These are phyloP conservation scores for Macquaria australasica DNA, from an alignment of 2,113 vertebrate genomes.

Conservation along the genomic window DNA sequence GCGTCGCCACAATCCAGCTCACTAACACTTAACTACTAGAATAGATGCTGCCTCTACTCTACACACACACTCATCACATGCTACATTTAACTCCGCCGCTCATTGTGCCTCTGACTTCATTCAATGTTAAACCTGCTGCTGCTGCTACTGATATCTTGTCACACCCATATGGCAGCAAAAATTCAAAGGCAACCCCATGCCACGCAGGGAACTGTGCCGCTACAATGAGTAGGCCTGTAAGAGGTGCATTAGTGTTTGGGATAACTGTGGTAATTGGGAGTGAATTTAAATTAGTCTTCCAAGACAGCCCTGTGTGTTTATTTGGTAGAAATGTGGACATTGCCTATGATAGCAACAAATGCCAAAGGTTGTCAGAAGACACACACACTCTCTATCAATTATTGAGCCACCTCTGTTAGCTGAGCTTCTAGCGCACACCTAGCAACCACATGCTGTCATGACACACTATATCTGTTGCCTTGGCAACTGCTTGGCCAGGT, in stretches of 20 bases:
- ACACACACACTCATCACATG: conserved; percentile 35
- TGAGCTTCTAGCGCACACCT: conserved; percentile 71
- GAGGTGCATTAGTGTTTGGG: conserved; percentile 11
- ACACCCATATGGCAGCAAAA: conserved; percentile 16
- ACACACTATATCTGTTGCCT: conserved; percentile 73
- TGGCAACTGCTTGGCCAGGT: conserved; percentile 69
- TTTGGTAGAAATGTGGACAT: not conserved
- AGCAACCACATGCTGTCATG: conserved; percentile 79
- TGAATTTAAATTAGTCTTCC: conserved; percentile 51
- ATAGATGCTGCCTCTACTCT: not conserved
- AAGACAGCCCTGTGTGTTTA: not conserved
- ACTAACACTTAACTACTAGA: not conserved
- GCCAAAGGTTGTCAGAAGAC: conserved; percentile 29
- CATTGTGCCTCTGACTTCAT: conserved; percentile 50
- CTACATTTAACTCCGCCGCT: conserved; percentile 58
- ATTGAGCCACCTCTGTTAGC: conserved; percentile 76
- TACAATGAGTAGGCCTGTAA: not conserved
- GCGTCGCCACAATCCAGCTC: conserved; percentile 30
- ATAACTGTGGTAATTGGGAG: conserved; percentile 39
- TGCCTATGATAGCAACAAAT: not conserved
- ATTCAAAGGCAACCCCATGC: not conserved
- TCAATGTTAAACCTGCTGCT: conserved; percentile 50
- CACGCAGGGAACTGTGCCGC: not conserved
- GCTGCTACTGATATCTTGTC: conserved; percentile 55
- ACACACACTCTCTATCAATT: conserved; percentile 70